Evolutionary conservation across 2,888 invertebrate genomes (phyloP).

Genomic region (Physocephala rufipes): DNA sequence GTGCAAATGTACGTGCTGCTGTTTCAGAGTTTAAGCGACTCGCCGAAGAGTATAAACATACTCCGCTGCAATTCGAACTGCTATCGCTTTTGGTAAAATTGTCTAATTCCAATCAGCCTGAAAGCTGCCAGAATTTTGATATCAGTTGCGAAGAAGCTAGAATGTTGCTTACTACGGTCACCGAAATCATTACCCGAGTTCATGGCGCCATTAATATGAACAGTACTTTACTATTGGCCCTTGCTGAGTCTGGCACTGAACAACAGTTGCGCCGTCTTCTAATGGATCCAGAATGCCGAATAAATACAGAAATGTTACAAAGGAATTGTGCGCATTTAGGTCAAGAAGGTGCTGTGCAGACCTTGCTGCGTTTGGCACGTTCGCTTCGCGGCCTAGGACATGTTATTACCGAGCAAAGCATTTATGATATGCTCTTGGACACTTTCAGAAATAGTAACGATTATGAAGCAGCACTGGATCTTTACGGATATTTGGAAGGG

Average conservation of each 20-base stretch:
- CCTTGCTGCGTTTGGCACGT: constrained; percentile 59
- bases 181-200: constrained; percentile 60
- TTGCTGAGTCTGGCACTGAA: constrained; percentile 67
- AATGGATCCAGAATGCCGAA: constrained; percentile 68
- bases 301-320: constrained; percentile 68
- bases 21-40: constrained; percentile 69
- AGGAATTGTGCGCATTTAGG: constrained; percentile 68
- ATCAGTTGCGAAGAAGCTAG: constrained; percentile 56
- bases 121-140: constrained; percentile 47
- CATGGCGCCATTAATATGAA: constrained; percentile 66
- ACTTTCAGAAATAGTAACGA: constrained; percentile 59
- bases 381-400: constrained; percentile 59
- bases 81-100: constrained; percentile 65
- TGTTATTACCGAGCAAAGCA: constrained; percentile 58
- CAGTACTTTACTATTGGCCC: constrained; percentile 64
- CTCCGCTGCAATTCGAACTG: constrained; percentile 74
- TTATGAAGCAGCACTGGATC: constrained; percentile 55
- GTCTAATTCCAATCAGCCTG: constrained; percentile 49
- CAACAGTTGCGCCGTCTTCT: constrained; percentile 66
- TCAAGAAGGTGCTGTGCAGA: constrained; percentile 55
- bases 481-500: constrained; percentile 59
- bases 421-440: constrained; percentile 60
- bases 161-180: constrained; percentile 60
- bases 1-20: constrained; percentile 67
- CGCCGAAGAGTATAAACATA: constrained; percentile 69